Evolutionary conservation across 2,113 vertebrate species (phyloP).

Genomic region (Xyrauchen texanus): DNA sequence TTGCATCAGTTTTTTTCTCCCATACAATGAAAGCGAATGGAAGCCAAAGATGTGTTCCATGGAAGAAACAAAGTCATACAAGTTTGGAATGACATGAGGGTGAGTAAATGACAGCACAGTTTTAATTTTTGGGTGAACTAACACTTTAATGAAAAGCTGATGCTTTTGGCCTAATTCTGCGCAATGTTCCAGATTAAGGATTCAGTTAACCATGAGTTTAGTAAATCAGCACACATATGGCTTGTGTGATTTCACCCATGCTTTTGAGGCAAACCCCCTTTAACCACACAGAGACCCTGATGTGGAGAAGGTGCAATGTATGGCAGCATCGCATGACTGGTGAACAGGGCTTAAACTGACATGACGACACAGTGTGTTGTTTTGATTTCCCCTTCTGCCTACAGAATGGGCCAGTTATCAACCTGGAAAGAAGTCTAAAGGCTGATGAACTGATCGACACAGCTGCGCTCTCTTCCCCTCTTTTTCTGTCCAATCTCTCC

Average conservation of each 20-base stretch:
- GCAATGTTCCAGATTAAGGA: constrained; percentile 20
- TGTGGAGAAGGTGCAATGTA: constrained; percentile 15
- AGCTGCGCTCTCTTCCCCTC: constrained; percentile 47
- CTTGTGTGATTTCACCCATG: constrained; percentile 33
- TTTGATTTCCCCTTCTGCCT: constrained; percentile 38
- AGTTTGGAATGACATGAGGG: too few relatives aligned
- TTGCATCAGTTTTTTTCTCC: too few relatives aligned
- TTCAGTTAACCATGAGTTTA: constrained; percentile 48
- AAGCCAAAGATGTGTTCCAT: too few relatives aligned
- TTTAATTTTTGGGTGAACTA: not conserved
- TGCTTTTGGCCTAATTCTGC: constrained; percentile 15
- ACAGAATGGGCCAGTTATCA: constrained; percentile 72
- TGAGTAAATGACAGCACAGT: too few relatives aligned
- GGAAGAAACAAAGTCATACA: too few relatives aligned
- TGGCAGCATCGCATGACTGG: constrained; percentile 35
- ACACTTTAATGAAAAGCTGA: not conserved
- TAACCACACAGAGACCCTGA: constrained; percentile 29
- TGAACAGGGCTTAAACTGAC: not conserved
- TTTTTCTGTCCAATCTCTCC: constrained; percentile 50
- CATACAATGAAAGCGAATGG: too few relatives aligned
- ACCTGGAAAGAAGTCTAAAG: constrained; percentile 72
- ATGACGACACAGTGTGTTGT: constrained; percentile 5
- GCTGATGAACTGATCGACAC: constrained; percentile 69
- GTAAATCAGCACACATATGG: constrained; percentile 49
- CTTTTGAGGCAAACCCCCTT: constrained; percentile 20